Percentiles rank a stretch among this genome's conserved stretches.
phyloP scores from a whole-genome alignment of 2,113 vertebrate species.

The Abramis brama region DNA sequence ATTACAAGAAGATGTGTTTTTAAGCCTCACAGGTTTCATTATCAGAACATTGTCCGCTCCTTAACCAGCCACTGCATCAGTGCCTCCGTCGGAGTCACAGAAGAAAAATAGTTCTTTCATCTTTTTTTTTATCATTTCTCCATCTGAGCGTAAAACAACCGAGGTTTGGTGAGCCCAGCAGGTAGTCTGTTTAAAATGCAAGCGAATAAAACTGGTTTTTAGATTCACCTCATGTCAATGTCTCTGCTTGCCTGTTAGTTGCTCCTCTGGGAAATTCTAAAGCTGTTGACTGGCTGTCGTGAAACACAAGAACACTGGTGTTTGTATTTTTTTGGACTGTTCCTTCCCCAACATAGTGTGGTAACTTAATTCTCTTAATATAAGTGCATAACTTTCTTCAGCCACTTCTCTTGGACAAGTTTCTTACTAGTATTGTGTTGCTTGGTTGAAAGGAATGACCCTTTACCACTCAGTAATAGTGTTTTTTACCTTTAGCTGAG shows the following conservation, averaged over 20 bases:
- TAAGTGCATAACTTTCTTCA: not conserved
- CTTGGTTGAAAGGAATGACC: not conserved
- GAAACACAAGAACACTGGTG: not conserved
- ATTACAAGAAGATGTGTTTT: conserved; percentile 14
- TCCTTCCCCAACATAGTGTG: not conserved
- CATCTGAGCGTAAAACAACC: not conserved
- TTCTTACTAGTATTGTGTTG: not conserved
- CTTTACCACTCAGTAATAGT: not conserved
- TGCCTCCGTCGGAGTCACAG: conserved; percentile 3
- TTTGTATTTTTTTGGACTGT: conserved; percentile 8
- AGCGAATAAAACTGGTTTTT: conserved; percentile 19
- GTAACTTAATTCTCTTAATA: not conserved
- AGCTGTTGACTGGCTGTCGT: not conserved
- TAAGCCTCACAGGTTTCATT: conserved; percentile 31
- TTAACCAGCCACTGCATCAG: conserved; percentile 37
- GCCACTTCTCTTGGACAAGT: not conserved
- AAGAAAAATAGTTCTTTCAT: conserved; percentile 41
- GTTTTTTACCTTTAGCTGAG: not conserved
- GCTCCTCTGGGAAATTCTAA: conserved; percentile 23
- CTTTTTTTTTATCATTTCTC: not conserved
- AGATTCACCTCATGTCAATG: not conserved
- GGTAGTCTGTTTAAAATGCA: conserved; percentile 37
- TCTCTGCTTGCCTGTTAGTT: conserved; percentile 27
- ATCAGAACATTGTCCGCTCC: conserved; percentile 38
- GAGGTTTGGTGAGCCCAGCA: not conserved